phyloP scores from a whole-genome alignment of 1,140 invertebrate species.

The Drosophila mayri region DNA sequence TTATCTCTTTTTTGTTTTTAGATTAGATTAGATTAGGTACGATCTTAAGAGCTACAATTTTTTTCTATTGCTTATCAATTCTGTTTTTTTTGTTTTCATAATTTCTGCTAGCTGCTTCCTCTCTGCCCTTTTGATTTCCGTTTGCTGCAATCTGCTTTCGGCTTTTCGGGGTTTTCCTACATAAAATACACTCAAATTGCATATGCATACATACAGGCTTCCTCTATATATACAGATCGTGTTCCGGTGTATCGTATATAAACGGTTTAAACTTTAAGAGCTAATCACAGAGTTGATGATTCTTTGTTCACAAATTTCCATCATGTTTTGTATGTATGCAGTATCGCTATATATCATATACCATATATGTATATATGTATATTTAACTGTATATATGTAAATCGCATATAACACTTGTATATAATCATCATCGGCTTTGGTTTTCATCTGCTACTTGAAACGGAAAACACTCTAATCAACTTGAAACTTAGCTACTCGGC shows the following conservation, averaged over 20 bases:
- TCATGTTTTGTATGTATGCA: slow-evolving; percentile 59
- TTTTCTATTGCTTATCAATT: slow-evolving; percentile 66
- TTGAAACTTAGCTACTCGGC: slow-evolving; percentile 31
- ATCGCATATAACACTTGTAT: slow-evolving; percentile 64
- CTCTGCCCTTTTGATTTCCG: background rate
- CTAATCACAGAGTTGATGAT: slow-evolving; percentile 85
- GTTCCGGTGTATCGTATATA: slow-evolving; percentile 45
- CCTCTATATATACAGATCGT: slow-evolving; percentile 49
- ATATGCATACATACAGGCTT: slow-evolving; percentile 46
- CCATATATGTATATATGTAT: slow-evolving; percentile 28
- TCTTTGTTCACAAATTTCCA: slow-evolving; percentile 80
- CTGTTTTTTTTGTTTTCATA: slow-evolving; percentile 23
- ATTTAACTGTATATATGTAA: slow-evolving; percentile 56
- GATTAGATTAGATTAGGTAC: slow-evolving; percentile 20
- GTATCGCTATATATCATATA: slow-evolving; percentile 48
- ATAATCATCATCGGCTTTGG: slow-evolving; percentile 19
- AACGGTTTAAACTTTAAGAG: slow-evolving; percentile 78
- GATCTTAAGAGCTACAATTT: slow-evolving; percentile 58
- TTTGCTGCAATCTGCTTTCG: slow-evolving; percentile 10
- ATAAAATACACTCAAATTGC: slow-evolving; percentile 53
- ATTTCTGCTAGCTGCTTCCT: slow-evolving; percentile 5
- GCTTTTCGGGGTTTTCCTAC: slow-evolving; percentile 23
- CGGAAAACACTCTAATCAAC: slow-evolving; percentile 68
- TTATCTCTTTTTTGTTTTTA: slow-evolving; percentile 4
- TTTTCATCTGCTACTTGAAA: slow-evolving; percentile 38